Base-by-base conservation (phyloP, 2,888 invertebrate genomes). In the Morpho helenor region DNA sequence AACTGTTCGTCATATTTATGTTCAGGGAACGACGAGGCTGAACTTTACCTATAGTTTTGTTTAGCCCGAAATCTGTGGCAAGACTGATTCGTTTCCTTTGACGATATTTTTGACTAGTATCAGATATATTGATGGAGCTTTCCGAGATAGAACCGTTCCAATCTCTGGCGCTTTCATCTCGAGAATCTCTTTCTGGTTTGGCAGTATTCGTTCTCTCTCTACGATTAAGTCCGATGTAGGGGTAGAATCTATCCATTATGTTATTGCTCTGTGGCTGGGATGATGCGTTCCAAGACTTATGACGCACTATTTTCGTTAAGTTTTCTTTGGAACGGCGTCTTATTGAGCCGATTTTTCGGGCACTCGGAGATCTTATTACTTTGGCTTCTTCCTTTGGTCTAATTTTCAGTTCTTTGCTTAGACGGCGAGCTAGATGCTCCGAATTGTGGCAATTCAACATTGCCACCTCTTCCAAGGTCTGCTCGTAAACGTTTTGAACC, bases 321-420 rank as follows among this genome's bases (percentile, higher is more conserved):
- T 91, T 88, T 68, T 96, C 96, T 74, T 93, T 93, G 0, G 96
- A 96, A 54, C 95, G 87, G 50, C 96, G 90, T 71, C 95, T 85
- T 66, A 96, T 92, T 7, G 92, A 93, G 22, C 96, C 96, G 60
- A 96, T 96, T 91, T 95, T 96, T 53, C 96, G 90, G 2, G 95
- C 96, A 76, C 96, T 96, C 0, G 96, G 96, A 0, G 96, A 96
- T 65, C 95, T 84, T 62, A 96, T 94, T 7, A 95, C 92, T 72
- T 94, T 94, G 53, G 93, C 91, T 69, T 95, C 94, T 43, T 91
- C 90, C 60, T 93, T 94, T 49, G 93, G 92, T 59, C 95, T 86
- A 57, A 96, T 96, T 76, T 95, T 95, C 49, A 96, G 77, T 75
- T 95, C 95, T 71, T 93, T 93, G 68, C 95, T 94, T 47, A 96